Percentiles rank a stretch among this genome's conserved stretches.
These are phyloP conservation scores for Aphaenogaster rudis DNA, from an alignment of 1,140 invertebrate species.

Conservation along the genomic window DNA sequence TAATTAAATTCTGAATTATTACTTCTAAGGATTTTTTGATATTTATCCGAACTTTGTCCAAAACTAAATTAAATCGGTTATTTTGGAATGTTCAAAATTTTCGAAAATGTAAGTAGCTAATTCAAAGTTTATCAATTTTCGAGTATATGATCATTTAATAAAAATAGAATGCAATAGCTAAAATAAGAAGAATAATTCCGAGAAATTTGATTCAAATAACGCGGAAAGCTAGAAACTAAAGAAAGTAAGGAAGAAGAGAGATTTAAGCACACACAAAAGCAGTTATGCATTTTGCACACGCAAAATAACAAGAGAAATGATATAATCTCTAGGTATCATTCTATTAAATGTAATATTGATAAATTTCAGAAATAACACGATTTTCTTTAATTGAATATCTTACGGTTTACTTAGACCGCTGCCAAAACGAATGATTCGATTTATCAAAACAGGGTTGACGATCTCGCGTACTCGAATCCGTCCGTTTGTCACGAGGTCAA, in stretches of 20 bases:
- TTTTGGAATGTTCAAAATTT: neutral
- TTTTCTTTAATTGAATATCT: constrained; percentile 4
- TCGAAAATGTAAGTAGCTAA: neutral
- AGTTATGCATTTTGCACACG: too few relatives aligned
- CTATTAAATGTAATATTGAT: neutral
- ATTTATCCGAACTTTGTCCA: neutral
- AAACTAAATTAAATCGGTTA: neutral
- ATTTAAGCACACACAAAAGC: neutral
- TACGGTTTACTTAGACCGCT: neutral
- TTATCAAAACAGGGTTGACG: constrained; percentile 25
- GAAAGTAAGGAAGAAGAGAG: neutral
- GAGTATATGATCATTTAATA: neutral
- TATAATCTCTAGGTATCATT: neutral
- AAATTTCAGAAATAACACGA: neutral
- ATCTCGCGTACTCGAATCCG: neutral
- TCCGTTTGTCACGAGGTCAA: constrained; percentile 29
- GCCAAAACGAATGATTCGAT: neutral
- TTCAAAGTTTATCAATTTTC: neutral
- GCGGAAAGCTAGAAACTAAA: neutral
- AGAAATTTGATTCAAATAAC: neutral
- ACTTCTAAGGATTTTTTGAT: neutral
- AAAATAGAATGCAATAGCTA: neutral
- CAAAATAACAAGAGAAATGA: neutral
- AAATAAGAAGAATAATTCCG: constrained; percentile 12
- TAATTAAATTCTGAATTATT: constrained; percentile 19